These are phyloP conservation scores for Muscicapa adusta DNA, from an alignment of 2,113 vertebrate genomes.

Conservation along the genomic window DNA sequence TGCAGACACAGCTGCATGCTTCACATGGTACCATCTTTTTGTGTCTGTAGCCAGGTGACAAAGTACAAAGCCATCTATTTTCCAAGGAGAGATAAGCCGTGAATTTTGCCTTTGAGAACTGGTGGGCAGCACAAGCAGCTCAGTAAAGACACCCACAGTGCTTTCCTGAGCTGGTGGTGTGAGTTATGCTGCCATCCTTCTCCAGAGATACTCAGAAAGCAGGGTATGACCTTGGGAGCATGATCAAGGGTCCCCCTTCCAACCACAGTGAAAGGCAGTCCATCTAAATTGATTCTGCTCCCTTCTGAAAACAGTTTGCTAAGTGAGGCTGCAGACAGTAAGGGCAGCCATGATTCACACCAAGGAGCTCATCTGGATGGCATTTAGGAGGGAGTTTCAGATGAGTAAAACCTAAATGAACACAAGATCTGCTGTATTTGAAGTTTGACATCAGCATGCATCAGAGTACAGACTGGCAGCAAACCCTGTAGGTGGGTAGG, in stretches of 20 bases:
- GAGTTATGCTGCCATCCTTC: background rate
- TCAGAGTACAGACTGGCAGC: background rate
- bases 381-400: background rate
- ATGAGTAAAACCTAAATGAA: background rate
- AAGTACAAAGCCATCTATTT: background rate
- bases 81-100: background rate
- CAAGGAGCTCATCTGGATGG: background rate
- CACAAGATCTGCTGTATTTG: background rate
- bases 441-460: background rate
- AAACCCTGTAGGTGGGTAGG: accelerated
- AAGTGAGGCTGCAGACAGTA: background rate
- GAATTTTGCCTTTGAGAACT: background rate
- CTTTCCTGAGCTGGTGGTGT: background rate
- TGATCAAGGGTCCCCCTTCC: background rate
- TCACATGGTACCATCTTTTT: background rate
- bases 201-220: background rate
- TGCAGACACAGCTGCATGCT: accelerated
- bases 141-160: background rate
- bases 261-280: background rate
- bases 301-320: background rate
- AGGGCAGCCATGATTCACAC: accelerated
- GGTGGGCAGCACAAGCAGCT: background rate
- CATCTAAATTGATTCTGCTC: background rate
- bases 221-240: background rate
- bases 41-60: background rate